These are phyloP conservation scores for Hyles euphorbiae DNA, from an alignment of 1,140 invertebrate genomes.

Conservation along the genomic window DNA sequence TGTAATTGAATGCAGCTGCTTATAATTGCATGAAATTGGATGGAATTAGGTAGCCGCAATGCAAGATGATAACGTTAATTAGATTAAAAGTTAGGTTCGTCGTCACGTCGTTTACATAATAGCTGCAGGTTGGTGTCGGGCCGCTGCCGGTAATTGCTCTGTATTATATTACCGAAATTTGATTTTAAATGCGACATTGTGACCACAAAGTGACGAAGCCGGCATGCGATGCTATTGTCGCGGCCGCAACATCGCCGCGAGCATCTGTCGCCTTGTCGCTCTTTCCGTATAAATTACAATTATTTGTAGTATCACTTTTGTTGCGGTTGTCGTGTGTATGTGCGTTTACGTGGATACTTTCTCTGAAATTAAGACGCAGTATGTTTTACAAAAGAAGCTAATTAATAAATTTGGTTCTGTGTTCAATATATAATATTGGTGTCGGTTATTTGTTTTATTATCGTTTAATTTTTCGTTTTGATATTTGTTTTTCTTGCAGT, in stretches of 20 bases:
- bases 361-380: not conserved
- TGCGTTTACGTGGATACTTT: not conserved
- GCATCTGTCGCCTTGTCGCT: conserved; percentile 72
- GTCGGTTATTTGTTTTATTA: no score
- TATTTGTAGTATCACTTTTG: conserved; percentile 45
- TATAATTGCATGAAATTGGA: not conserved
- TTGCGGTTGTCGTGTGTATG: conserved; percentile 47
- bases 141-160: conserved; percentile 27
- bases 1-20: no score
- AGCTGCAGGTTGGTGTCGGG: conserved; percentile 31
- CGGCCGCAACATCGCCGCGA: conserved; percentile 64
- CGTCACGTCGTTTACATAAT: conserved; percentile 28
- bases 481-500: no score
- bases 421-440: no score
- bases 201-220: conserved; percentile 61
- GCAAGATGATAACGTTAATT: conserved; percentile 10
- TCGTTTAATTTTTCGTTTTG: no score
- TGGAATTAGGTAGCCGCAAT: not conserved
- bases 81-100: conserved; percentile 17
- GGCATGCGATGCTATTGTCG: conserved; percentile 41
- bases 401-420: no score
- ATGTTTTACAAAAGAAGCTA: no score
- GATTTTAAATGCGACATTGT: conserved; percentile 65
- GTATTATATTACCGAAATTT: conserved; percentile 48
- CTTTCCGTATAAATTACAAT: conserved; percentile 63